These are phyloP conservation scores for Cyphomyrus plagiostoma DNA, from an alignment of 2,113 vertebrate species.

Conservation along the genomic window DNA sequence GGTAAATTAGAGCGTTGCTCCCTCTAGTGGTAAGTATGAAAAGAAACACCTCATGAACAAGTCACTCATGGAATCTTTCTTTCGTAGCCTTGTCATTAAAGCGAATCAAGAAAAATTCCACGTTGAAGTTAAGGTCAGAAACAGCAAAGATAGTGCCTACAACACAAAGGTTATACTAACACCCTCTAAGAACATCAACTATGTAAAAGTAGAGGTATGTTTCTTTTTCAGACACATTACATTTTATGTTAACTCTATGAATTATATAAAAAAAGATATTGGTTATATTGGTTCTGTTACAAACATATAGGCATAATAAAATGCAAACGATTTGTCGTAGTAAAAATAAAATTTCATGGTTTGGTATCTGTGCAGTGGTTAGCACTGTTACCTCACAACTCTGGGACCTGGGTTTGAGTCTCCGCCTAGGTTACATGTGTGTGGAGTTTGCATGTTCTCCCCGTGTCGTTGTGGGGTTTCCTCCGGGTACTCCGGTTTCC, in stretches of 20 bases:
- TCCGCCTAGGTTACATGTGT: no score
- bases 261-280: not conserved
- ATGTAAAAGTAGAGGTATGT: conserved; percentile 82
- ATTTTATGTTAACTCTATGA: not conserved
- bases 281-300: not conserved
- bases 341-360: not conserved
- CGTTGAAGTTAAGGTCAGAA: conserved; percentile 66
- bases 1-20: not conserved
- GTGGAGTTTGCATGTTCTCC: no score
- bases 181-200: conserved; percentile 85
- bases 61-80: not conserved
- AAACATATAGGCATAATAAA: not conserved
- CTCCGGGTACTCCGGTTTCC: no score
- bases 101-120: conserved; percentile 72
- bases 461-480: no score
- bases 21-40: not conserved
- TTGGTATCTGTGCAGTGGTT: not conserved
- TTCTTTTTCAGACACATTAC: not conserved
- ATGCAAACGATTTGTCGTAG: not conserved
- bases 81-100: conserved; percentile 65
- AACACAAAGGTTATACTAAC: conserved; percentile 77
- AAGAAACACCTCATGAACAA: not conserved
- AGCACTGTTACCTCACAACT: no score
- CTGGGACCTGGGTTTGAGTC: no score
- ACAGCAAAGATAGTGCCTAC: conserved; percentile 86